Evolutionary conservation across 1,140 invertebrate genomes (phyloP), one percentile per base, ranked within the genome.

Genomic region (Drosophila malerkotliana): DNA sequence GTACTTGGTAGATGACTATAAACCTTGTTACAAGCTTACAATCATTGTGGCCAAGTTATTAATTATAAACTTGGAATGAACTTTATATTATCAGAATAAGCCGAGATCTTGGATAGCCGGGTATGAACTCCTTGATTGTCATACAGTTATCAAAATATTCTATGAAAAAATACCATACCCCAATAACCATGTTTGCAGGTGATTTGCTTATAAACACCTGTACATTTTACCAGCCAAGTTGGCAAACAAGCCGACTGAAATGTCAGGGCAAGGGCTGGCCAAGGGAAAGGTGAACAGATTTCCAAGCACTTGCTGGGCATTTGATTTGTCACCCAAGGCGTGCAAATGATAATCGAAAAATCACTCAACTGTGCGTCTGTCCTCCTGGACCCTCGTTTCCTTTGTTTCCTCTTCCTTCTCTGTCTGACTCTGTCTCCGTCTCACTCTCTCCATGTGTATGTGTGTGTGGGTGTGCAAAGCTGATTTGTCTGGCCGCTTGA

Each of bases 291-390:
- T 26, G 30, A 44, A 41, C 62, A 85, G 48, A 69, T 79, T 81
- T 74, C 73, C 79, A 61, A 81, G 81, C 82, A 81, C 69, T 87
- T 80, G 80, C 72, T 61, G 68, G 77, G 74, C 81, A 87, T 85
- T 85, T 85, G 81, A 85, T 87, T 87, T 87, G 83, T 87, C 83
- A 87, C 83, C 83, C 79, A 82, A 88, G 83, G 83, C 83, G 83
- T 87, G 78, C 83, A 87, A 87, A 87, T 87, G 83, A 87, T 87
- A 87, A 87, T 87, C 83, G 83, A 87, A 87, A 87, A 87, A 87
- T 87, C 83, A 87, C 83, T 87, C 83, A 87, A 78, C 83, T 88
- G 83, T 88, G 78, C 41, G 78, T 82, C 75, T 76, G 52, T 41
- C 37, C 41, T 44, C 41, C 41, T 18, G 41, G 41, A 7, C 58